Conservation (phyloP, 2,113 vertebrate genomes). For the Merops nubicus region DNA sequence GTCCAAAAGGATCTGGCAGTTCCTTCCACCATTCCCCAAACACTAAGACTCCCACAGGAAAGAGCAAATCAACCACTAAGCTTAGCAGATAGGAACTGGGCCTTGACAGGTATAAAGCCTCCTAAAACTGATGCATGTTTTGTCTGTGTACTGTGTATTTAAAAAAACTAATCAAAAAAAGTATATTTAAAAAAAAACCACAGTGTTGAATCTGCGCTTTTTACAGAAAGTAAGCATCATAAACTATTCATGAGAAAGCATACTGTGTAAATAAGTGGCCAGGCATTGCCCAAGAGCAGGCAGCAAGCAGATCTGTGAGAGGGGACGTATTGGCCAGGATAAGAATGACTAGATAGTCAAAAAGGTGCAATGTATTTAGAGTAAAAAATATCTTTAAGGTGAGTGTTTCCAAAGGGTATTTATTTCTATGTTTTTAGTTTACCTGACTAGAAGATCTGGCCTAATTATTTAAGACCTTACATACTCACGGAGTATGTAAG, state of each 20-base stretch:
- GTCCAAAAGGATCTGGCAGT: constrained; percentile 77
- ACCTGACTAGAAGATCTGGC: constrained; percentile 17
- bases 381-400: background rate
- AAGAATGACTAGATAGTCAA: constrained; percentile 27
- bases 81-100: constrained; percentile 93
- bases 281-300: constrained; percentile 62
- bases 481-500: constrained; percentile 10
- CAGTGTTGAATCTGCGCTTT: constrained; percentile 74
- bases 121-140: constrained; percentile 77
- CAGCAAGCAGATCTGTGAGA: constrained; percentile 62
- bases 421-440: constrained; percentile 29
- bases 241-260: constrained; percentile 69
- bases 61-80: constrained; percentile 91
- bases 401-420: constrained; percentile 11
- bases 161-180: constrained; percentile 40
- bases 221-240: constrained; percentile 69
- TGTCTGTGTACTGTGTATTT: constrained; percentile 79
- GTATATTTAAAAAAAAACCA: background rate
- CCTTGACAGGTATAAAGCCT: constrained; percentile 66
- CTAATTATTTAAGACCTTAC: constrained; percentile 41
- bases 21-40: constrained; percentile 80
- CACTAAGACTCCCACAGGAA: constrained; percentile 84
- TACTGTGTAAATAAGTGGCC: constrained; percentile 56
- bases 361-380: constrained; percentile 44
- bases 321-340: background rate